Evolutionary conservation across 2,797 vertebrate species (phyloP), one percentile per base, ranked within the genome.

Genomic region (Myripristis murdjan): DNA sequence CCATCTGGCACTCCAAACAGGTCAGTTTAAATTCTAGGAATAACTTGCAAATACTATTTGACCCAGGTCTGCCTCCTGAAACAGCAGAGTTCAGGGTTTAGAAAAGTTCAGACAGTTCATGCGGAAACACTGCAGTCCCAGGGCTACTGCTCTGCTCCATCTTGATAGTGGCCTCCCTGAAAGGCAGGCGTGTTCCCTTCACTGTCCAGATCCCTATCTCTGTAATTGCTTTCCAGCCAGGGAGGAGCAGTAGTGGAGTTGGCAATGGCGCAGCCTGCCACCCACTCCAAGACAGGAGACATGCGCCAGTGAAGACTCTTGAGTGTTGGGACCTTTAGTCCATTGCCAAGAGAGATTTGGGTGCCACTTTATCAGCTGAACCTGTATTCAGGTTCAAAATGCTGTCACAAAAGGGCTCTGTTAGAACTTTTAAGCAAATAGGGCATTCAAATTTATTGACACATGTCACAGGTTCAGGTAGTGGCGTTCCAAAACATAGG

Each of bases 181-280:
- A 89, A 87, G 82, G 63, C 83, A 84, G 84, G 81, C 81, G 52
- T 84, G 86, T 79, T 89, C 73, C 78, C 75, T 66, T 81, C 85
- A 82, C 88, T 87, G 84, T 85, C 77, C 88, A 52, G 89, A 90
- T 91, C 69, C 55, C 72, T 92, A 93, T 93, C 92, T 77, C 26
- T 60, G 79, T 91, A 93, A 93, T 90, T 91, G 88, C 78, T 80
- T 91, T 84, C 72, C 80, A 85, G 83, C 79, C 59, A 41, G 76
- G 73, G 80, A 86, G 82, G 75, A 81, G 87, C 68, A 39, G 26
- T 35, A 8, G 61, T 5, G 37, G 28, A 60, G 66, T 51, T 80
- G 81, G 82, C 70, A 77, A 47, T 31, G 5, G 49, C 9, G 10
- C 70, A 48, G 75, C 64, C 63, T 56, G 54, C 79, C 83, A 82